Base-by-base conservation (phyloP, 2,797 vertebrate genomes). In the Syndactyla subalaris region DNA sequence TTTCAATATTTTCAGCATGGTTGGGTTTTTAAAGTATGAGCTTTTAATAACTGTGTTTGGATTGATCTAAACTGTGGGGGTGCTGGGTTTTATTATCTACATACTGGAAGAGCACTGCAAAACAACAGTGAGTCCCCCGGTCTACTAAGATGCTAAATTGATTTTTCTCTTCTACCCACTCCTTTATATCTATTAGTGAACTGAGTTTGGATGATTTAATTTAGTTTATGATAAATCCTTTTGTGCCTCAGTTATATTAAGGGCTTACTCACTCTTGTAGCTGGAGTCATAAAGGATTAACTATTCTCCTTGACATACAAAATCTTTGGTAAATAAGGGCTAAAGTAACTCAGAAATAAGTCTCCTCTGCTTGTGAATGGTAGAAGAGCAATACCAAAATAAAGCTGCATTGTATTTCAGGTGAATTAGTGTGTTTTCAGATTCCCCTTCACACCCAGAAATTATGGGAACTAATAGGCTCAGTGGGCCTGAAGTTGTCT, bases 221-320 rank as follows among this genome's bases (percentile, higher is more conserved):
- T 96, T 92, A 54, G 41, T 84, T 82, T 38, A 82, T 76, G n/a
- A 75, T 73, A 87, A 94, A 89, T 88, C 58, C 48, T 74, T 92
- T 81, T 66, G 49, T 88, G 83, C 51, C 77, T 57, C 76, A 14
- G 45, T 80, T 91, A 29, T 51, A 17, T 65, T 75, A 85, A 46
- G 16, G 15, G 12, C 58, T 91, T 85, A 66, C 36, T 75, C 23
- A 32, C 9, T 73, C 58, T 57, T 39, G 24, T 62, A 91, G 46
- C 41, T 72, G n/a, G 38, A 85, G 29, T 91, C 78, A 55, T 87
- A 74, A 77, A 85, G 22, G 48, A 92, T 86, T 88, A 83, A 65
- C 51, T 92, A 0, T 62, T 84, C 51, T 89, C 49, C 81, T 76
- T 82, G 49, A 74, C 13, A 36, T 46, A 82, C 24, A 66, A 84